Evolutionary conservation across 2,113 vertebrate genomes (phyloP).

Genomic region (Tachycineta bicolor): DNA sequence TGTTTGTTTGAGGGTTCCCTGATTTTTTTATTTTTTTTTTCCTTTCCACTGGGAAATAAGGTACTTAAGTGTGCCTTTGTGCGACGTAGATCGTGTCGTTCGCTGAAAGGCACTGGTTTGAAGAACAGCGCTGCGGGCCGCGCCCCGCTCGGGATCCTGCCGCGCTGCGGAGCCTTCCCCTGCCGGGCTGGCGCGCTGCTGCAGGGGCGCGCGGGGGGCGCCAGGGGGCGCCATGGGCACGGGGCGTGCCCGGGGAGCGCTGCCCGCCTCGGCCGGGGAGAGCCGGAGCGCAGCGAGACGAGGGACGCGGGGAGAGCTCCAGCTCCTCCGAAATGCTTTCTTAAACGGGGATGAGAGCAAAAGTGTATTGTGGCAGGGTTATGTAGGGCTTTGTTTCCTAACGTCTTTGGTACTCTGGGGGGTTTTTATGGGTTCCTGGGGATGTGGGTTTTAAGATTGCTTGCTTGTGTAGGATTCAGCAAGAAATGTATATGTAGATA

Average conservation of each 20-base stretch:
- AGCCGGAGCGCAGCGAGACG: too few species aligned
- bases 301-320: not conserved
- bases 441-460: not conserved
- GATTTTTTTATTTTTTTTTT: too few species aligned
- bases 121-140: too few species aligned
- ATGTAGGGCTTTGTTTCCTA: not conserved
- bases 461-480: not conserved
- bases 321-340: rapidly evolving
- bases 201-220: not conserved
- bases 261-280: too few species aligned
- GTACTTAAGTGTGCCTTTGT: not conserved
- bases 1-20: not conserved
- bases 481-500: not conserved
- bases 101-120: not conserved
- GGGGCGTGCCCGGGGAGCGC: too few species aligned
- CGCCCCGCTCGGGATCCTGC: too few species aligned
- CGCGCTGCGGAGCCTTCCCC: too few species aligned
- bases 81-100: not conserved
- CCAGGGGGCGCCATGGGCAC: not conserved
- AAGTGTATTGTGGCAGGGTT: not conserved
- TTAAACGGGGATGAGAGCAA: rapidly evolving
- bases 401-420: too few species aligned
- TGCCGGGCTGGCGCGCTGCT: not conserved
- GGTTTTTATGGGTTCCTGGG: rapidly evolving
- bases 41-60: not conserved